A percentile compares a stretch with the other conserved stretches of the same genome.
phyloP scores from a whole-genome alignment of 2,113 vertebrate genomes.

The Propithecus coquereli region DNA sequence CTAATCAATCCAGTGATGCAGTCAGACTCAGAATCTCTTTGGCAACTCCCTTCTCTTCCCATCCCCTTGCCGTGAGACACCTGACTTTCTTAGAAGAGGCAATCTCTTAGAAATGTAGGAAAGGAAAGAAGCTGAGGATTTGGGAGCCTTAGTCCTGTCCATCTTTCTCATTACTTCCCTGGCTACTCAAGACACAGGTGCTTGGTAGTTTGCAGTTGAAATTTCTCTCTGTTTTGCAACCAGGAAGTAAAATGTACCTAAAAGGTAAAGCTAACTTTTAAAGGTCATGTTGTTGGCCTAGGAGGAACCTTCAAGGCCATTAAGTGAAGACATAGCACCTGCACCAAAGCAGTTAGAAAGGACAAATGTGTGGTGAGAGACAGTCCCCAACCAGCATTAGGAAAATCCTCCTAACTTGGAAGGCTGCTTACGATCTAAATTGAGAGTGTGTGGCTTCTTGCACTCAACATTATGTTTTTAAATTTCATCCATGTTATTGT shows the following conservation, averaged over 20 bases:
- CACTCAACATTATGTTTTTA: background rate
- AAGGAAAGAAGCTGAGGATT: background rate
- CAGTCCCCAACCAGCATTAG: background rate
- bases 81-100: background rate
- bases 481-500: background rate
- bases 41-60: background rate
- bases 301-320: background rate
- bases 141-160: background rate
- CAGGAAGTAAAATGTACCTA: background rate
- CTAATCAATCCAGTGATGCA: background rate
- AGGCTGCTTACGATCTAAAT: background rate
- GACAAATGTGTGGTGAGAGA: background rate
- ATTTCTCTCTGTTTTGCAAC: background rate
- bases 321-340: background rate
- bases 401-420: background rate
- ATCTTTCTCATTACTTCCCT: background rate
- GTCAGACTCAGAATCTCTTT: background rate
- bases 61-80: background rate
- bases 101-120: background rate
- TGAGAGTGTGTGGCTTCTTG: background rate
- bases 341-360: background rate
- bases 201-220: background rate
- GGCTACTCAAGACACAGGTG: background rate
- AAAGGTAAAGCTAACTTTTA: background rate
- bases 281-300: background rate